Base-by-base conservation (phyloP, 2,113 vertebrate genomes). In the Lycocorax pyrrhopterus region DNA sequence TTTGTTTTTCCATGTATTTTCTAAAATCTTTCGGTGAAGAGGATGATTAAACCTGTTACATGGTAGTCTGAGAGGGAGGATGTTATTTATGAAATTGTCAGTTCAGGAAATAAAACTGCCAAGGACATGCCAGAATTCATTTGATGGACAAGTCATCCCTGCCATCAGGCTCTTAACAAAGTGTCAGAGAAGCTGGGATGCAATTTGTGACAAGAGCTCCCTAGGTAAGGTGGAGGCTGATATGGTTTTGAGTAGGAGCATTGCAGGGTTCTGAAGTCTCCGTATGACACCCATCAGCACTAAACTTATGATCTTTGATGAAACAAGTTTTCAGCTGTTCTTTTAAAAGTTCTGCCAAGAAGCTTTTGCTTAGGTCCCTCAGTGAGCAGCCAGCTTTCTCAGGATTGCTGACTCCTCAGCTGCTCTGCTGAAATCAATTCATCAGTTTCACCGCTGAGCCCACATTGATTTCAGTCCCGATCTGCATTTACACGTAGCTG, bases 61-160 rank as follows among this genome's bases (percentile, higher is more conserved):
- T 73, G 21, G 25, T 81, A 75, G 53, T 56, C 49, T 73, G 66
- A 81, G 60, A 44, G 53, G 56, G 32, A 90, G 49, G 41, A 55
- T 90, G 46, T 88, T 91, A 78, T 84, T 95, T 90, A 73, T 88
- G 52, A 90, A 96, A 81, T 72, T 78, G 56, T 58, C 86, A 56
- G n/a, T 67, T 84, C 41, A 64, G 64, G 52, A 92, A 81, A 79
- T 58, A 82, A 92, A 90, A 68, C 77, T 92, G 73, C 32, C 58
- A 75, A 60, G 49, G 39, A 81, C 47, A 33, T 39, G 69, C 41
- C 67, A 87, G 76, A 84, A 92, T 75, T 75, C 16, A 49, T 80
- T 75, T 94, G 83, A 92, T 66, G 19, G 80, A 58, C 68, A 90
- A 72, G 56, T 35, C 39, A 39, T 33, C n/a, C 55, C 43, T 66